Conservation (phyloP, 2,113 vertebrate species). For the Salminus brasiliensis region DNA sequence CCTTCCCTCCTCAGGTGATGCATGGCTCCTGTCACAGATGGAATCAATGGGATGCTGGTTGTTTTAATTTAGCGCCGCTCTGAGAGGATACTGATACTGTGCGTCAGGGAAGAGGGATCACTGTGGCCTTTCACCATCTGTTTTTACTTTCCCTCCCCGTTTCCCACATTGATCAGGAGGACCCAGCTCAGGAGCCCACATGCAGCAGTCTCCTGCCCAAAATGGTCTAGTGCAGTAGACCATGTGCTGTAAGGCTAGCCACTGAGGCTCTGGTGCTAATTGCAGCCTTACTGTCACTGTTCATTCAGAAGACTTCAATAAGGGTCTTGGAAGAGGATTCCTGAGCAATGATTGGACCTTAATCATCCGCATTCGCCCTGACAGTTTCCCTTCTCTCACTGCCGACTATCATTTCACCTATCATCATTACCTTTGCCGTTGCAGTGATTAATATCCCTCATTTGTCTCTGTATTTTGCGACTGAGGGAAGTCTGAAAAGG, state of each 20-base stretch:
- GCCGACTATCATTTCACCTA: slow-evolving; percentile 63
- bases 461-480: slow-evolving; percentile 60
- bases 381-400: slow-evolving; percentile 63
- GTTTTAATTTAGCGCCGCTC: slow-evolving; percentile 82
- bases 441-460: slow-evolving; percentile 74
- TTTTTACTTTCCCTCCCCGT: slow-evolving; percentile 53
- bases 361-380: slow-evolving; percentile 58
- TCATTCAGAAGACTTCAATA: slow-evolving; percentile 44
- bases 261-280: slow-evolving; percentile 14
- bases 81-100: slow-evolving; percentile 75
- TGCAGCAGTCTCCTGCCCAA: neutral
- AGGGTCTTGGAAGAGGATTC: slow-evolving; percentile 56
- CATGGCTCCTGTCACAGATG: slow-evolving; percentile 74
- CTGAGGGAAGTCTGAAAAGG: slow-evolving; percentile 24
- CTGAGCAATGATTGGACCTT: slow-evolving; percentile 59
- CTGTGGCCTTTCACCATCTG: slow-evolving; percentile 73
- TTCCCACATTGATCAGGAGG: slow-evolving; percentile 74
- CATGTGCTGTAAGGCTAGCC: neutral
- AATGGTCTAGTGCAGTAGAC: neutral
- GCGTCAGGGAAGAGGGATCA: slow-evolving; percentile 77
- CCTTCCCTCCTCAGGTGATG: slow-evolving; percentile 68
- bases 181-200: slow-evolving; percentile 54
- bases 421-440: slow-evolving; percentile 58
- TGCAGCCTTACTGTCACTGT: slow-evolving; percentile 24
- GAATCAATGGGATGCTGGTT: slow-evolving; percentile 81